A percentile compares a stretch with the other conserved stretches of the same genome.
Evolutionary conservation across 2,113 vertebrate species (phyloP).

Genomic region (Alethe diademata): DNA sequence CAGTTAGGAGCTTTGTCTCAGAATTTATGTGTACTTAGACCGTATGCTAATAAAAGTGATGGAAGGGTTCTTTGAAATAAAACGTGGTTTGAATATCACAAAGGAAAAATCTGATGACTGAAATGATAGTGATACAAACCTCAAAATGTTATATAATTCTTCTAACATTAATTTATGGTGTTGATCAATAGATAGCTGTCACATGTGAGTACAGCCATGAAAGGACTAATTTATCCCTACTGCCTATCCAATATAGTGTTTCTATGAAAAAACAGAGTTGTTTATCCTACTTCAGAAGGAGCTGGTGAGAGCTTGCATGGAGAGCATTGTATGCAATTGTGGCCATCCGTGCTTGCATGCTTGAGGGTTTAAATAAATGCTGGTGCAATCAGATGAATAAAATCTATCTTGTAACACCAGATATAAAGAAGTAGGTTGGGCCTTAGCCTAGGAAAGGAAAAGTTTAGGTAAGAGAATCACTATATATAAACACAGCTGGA

Average conservation of each 20-base stretch:
- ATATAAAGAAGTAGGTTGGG: not conserved
- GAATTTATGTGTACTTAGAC: not conserved
- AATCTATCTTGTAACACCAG: not conserved
- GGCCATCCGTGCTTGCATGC: not conserved
- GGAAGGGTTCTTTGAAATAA: not conserved
- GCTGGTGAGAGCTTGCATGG: not conserved
- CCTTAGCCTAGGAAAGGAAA: not conserved
- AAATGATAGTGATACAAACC: not conserved
- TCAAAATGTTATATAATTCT: not conserved
- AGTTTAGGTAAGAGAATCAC: not conserved
- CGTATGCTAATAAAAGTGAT: not conserved
- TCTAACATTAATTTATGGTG: not conserved
- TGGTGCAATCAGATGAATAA: not conserved
- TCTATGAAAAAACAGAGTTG: not conserved
- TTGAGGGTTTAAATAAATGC: not conserved
- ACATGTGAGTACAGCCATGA: not conserved
- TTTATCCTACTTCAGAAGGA: not conserved
- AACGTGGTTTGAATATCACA: not conserved
- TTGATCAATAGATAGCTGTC: not conserved
- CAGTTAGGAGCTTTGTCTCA: not conserved
- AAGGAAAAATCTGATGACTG: not conserved
- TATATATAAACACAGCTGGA: not conserved
- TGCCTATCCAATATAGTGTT: not conserved
- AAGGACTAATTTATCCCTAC: not conserved
- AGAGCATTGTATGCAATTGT: not conserved